phyloP scores from a whole-genome alignment of 2,888 invertebrate genomes.

The Belgica antarctica region DNA sequence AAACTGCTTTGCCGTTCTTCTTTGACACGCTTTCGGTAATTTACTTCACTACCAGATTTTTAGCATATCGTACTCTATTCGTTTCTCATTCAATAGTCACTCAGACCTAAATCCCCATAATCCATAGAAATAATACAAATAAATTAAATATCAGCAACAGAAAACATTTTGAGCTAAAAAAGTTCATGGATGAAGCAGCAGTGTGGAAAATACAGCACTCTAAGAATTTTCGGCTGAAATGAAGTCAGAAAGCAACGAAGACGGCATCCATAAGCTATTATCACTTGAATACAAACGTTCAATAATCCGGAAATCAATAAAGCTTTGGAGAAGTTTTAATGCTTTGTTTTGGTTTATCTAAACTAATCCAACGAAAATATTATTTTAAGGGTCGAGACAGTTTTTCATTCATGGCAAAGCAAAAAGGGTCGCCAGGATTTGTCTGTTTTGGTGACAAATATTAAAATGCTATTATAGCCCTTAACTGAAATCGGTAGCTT shows the following conservation, averaged over 20 bases:
- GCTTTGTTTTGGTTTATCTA: conserved; percentile 37
- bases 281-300: conserved; percentile 10
- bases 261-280: background rate
- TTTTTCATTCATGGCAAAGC: background rate
- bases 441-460: conserved; percentile 40
- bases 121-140: conserved; percentile 40
- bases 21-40: too few species aligned
- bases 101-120: conserved; percentile 32
- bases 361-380: conserved; percentile 42
- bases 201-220: conserved; percentile 34
- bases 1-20: too few species aligned
- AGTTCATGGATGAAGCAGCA: conserved; percentile 1
- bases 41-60: background rate
- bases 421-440: background rate
- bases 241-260: background rate
- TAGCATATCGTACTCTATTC: background rate
- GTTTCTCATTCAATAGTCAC: background rate
- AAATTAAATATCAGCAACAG: conserved; percentile 39
- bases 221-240: background rate
- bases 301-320: conserved; percentile 44
- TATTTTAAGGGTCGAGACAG: conserved; percentile 29
- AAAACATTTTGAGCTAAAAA: background rate
- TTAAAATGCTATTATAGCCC: conserved; percentile 36
- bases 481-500: background rate
- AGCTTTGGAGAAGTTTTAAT: conserved; percentile 34